A percentile compares a stretch with the other conserved stretches of the same genome.
Evolutionary conservation across 2,888 invertebrate genomes (phyloP).

Genomic region (Myathropa florea): DNA sequence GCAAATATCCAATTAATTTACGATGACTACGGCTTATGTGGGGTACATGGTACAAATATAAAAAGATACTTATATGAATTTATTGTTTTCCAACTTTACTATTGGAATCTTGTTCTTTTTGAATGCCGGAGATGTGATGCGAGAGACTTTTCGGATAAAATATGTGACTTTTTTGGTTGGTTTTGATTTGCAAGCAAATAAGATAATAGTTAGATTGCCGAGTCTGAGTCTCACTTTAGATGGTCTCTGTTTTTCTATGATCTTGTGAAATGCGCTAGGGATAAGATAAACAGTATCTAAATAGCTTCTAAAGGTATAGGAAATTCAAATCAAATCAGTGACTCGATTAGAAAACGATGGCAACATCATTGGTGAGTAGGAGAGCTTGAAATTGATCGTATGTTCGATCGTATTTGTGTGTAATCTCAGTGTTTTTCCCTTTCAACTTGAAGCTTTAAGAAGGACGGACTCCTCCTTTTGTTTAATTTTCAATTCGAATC

Average conservation of each 20-base stretch:
- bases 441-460: background rate
- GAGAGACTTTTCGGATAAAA: background rate
- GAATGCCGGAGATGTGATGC: background rate
- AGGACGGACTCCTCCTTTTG: background rate
- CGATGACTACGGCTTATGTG: slow-evolving; percentile 36
- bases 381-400: background rate
- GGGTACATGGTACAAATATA: slow-evolving; percentile 21
- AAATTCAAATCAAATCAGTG: background rate
- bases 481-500: background rate
- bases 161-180: slow-evolving; percentile 19
- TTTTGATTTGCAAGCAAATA: slow-evolving; percentile 42
- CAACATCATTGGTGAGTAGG: background rate
- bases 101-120: slow-evolving; percentile 40
- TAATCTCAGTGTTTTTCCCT: no score
- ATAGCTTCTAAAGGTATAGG: background rate
- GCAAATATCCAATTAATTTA: slow-evolving; percentile 64
- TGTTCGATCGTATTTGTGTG: no score
- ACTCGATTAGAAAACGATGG: background rate
- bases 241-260: background rate
- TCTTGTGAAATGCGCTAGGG: background rate
- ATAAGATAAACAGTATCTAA: background rate
- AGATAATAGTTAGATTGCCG: slow-evolving; percentile 13
- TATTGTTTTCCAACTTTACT: slow-evolving; percentile 42
- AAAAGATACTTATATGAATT: slow-evolving; percentile 62
- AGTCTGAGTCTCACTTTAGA: background rate